Evolutionary conservation across 2,797 vertebrate species (phyloP), one percentile per base, ranked within the genome.

Genomic region (Pseudochromis fuscus): DNA sequence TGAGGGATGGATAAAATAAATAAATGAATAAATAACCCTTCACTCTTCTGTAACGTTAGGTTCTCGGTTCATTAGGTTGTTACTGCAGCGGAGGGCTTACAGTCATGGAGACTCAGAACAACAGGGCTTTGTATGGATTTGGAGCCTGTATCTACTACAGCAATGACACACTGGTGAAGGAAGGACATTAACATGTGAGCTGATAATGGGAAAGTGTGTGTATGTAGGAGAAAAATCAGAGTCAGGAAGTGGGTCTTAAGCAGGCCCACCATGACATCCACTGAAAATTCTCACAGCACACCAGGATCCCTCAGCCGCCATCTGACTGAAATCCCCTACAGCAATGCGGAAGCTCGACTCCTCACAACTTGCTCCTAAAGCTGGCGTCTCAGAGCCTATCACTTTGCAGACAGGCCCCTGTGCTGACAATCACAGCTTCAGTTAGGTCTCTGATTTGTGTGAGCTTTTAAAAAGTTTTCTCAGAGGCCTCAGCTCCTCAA

Each of bases 251-350:
- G 64, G 38, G 60, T 81, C 70, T 86, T 84, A 87, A 86, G 62
- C 58, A 51, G 51, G 53, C 79, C 71, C 78, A 67, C 65, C 82
- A 78, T 81, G 84, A 87, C 78, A 86, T 89, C 75, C 73, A 79
- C 19, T 67, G 66, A 86, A 80, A 86, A 73, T 70, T 81, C 67
- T 73, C 55, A 33, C 44, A 72, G 75, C 84, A 71, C 87, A 77
- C 73, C 72, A 74, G 81, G 75, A 77, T 83, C 67, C 75, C 73
- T 81, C 68, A 60, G 73, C 75, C 30, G 23, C 69, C 71, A 68
- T 82, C 55, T 75, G 81, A 90, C 82, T 83, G 23, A 88, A 90
- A 90, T 85, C 87, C 87, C 76, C 67, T 65, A 51, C 64, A 87
- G 81, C 80, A 61, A 75, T 7, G 69, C 2, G 19, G 56, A 85